Percentiles rank a stretch among this genome's conserved stretches.
Conservation (phyloP, 1,140 invertebrate species). For the Drosophila kurseongensis region DNA sequence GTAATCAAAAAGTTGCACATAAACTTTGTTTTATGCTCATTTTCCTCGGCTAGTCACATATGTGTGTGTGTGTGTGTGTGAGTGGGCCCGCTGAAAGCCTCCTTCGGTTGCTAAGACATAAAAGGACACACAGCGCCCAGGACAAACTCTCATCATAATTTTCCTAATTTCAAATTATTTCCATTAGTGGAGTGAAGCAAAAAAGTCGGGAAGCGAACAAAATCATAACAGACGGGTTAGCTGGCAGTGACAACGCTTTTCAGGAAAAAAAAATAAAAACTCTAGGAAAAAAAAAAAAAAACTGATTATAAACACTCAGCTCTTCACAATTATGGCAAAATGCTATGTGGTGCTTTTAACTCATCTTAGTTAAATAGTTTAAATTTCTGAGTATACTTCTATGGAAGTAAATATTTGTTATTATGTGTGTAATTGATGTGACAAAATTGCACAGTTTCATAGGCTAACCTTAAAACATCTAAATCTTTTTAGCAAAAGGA, state of each 20-base stretch:
- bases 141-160: constrained; percentile 52
- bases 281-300: not conserved
- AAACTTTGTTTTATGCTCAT: constrained; percentile 81
- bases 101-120: constrained; percentile 29
- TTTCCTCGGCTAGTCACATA: constrained; percentile 55
- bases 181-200: constrained; percentile 29
- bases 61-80: constrained; percentile 4
- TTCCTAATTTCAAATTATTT: constrained; percentile 54
- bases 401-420: too few relatives aligned
- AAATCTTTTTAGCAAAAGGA: too few relatives aligned
- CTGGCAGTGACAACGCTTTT: constrained; percentile 1
- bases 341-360: too few relatives aligned
- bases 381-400: too few relatives aligned
- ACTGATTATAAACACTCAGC: not conserved
- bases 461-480: too few relatives aligned
- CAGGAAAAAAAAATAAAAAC: not conserved
- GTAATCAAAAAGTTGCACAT: constrained; percentile 83
- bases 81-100: constrained; percentile 14
- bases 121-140: constrained; percentile 36
- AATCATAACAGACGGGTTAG: not conserved
- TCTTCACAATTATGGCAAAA: not conserved
- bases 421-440: too few relatives aligned
- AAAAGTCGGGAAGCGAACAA: not conserved
- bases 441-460: too few relatives aligned
- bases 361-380: too few relatives aligned